Evolutionary conservation across 2,797 vertebrate species (phyloP).

Genomic region (Otolemur crassicaudatus): DNA sequence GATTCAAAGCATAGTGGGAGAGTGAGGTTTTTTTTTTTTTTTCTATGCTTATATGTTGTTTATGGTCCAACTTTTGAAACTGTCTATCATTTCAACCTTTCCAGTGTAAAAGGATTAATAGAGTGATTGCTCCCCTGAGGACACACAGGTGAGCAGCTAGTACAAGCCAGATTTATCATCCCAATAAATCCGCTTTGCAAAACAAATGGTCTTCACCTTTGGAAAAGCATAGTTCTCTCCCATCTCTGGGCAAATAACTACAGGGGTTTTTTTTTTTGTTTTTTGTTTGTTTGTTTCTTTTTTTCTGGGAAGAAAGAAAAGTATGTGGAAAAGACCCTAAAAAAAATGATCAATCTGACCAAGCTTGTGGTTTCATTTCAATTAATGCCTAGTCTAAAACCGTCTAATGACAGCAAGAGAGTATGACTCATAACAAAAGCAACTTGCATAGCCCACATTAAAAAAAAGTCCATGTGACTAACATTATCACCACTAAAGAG

Average conservation of each 20-base stretch:
- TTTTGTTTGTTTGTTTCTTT: not conserved
- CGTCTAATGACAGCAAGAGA: constrained; percentile 70
- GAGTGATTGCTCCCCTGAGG: constrained; percentile 86
- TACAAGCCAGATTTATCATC: constrained; percentile 82
- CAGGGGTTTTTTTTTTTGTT: not conserved
- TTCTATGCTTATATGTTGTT: constrained; percentile 69
- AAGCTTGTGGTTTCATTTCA: constrained; percentile 79
- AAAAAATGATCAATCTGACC: constrained; percentile 68
- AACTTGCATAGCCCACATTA: constrained; percentile 58
- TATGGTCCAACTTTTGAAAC: constrained; percentile 82
- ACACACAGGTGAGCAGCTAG: constrained; percentile 88
- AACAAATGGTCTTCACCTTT: constrained; percentile 83
- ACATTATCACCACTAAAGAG: constrained; percentile 43
- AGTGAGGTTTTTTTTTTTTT: constrained; percentile 58
- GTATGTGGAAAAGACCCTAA: constrained; percentile 74
- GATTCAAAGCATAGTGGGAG: constrained; percentile 65
- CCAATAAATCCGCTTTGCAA: constrained; percentile 86
- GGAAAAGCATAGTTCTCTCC: constrained; percentile 78
- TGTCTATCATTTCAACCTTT: constrained; percentile 86
- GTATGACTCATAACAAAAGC: constrained; percentile 76
- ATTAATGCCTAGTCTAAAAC: constrained; percentile 73
- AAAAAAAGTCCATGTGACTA: constrained; percentile 50
- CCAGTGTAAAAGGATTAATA: constrained; percentile 82
- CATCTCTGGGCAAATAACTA: constrained; percentile 51
- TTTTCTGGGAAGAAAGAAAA: constrained; percentile 79